Conservation (phyloP, 2,888 invertebrate species). For the Meliscaeva auricollis region DNA sequence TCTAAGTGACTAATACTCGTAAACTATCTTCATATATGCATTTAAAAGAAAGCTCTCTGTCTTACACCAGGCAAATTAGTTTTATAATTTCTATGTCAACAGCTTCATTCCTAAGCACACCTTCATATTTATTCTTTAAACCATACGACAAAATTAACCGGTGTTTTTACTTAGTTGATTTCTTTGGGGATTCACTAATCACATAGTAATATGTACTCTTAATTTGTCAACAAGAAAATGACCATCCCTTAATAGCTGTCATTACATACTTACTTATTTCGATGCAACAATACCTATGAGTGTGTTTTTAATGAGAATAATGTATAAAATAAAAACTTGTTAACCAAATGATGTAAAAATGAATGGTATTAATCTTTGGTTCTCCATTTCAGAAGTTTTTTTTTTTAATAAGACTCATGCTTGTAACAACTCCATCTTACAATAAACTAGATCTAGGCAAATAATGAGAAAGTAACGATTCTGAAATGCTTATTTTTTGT, state of each 20-base stretch:
- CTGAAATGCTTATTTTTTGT: too few relatives aligned
- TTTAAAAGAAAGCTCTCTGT: not conserved
- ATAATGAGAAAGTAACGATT: too few relatives aligned
- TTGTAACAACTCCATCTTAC: too few relatives aligned
- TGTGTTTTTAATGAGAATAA: not conserved
- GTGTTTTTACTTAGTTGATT: slow-evolving; percentile 23
- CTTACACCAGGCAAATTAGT: not conserved
- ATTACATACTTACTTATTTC: not conserved
- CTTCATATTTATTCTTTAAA: not conserved
- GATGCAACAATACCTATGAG: not conserved
- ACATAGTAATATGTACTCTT: slow-evolving; percentile 9
- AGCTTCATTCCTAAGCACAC: slow-evolving; percentile 1
- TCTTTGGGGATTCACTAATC: slow-evolving; percentile 28
- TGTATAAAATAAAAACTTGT: not conserved
- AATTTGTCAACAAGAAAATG: slow-evolving; percentile 2
- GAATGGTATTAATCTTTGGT: too few relatives aligned
- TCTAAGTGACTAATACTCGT: too few relatives aligned
- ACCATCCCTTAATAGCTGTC: slow-evolving; percentile 14
- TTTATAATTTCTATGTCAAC: not conserved
- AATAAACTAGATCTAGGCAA: too few relatives aligned
- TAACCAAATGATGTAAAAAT: too few relatives aligned
- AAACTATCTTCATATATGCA: not conserved
- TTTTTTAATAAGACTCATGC: too few relatives aligned
- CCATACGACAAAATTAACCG: not conserved
- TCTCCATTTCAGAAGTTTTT: too few relatives aligned